Evolutionary conservation across 2,888 invertebrate genomes (phyloP).

Genomic region (Dysmachus trigonus): DNA sequence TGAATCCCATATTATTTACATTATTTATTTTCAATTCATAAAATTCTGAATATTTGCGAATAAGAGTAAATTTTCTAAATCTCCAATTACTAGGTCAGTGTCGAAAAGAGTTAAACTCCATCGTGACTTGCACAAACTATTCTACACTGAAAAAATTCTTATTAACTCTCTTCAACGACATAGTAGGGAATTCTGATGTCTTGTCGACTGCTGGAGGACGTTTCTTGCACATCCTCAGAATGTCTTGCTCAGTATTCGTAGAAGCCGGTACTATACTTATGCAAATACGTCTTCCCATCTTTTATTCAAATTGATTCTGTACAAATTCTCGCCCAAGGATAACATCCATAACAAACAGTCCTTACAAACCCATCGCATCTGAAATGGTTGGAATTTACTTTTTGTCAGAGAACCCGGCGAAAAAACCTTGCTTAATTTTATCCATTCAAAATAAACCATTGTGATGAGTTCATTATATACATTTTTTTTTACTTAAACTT

Average conservation of each 20-base stretch:
- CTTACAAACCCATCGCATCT: neutral
- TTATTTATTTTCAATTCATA: too few relatives aligned
- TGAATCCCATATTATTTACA: too few relatives aligned
- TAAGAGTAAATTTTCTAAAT: neutral
- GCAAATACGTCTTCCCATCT: neutral
- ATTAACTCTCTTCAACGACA: neutral
- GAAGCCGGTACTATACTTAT: neutral
- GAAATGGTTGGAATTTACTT: neutral
- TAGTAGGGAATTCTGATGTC: neutral
- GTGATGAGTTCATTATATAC: neutral
- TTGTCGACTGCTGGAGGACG: neutral
- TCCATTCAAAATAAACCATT: constrained; percentile 9
- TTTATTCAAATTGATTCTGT: neutral
- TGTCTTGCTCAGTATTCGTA: neutral
- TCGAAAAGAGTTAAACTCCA: neutral
- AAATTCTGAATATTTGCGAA: too few relatives aligned
- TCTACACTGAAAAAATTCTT: neutral
- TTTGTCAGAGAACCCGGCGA: neutral
- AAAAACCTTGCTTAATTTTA: neutral
- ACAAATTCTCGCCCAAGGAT: neutral
- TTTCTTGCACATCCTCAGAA: neutral
- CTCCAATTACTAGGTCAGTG: neutral
- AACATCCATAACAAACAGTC: neutral
- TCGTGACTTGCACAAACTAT: neutral
- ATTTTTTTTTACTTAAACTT: constrained; percentile 21